A percentile compares a stretch with the other conserved stretches of the same genome.
Conservation (phyloP, 1,140 invertebrate species). For the Solen grandis region DNA sequence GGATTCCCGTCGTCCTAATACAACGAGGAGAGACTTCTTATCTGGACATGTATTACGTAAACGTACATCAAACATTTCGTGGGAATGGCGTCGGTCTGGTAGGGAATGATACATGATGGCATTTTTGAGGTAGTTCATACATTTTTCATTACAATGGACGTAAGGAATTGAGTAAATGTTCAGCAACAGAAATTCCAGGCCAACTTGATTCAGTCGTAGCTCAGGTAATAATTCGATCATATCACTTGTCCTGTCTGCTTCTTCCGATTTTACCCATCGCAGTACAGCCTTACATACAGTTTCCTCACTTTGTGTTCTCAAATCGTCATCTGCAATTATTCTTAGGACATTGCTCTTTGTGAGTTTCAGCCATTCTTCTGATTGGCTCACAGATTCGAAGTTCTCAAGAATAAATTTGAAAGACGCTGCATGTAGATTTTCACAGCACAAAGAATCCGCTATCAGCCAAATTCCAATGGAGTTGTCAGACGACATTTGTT, state of each 20-base stretch:
- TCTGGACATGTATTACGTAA: background rate
- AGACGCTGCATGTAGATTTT: conserved; percentile 52
- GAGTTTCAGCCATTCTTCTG: conserved; percentile 63
- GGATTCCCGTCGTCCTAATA: conserved; percentile 44
- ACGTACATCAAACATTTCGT: background rate
- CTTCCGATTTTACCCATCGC: conserved; percentile 24
- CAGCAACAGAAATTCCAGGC: conserved; percentile 26
- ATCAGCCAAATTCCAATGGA: conserved; percentile 94
- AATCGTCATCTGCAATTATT: conserved; percentile 63
- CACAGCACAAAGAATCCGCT: conserved; percentile 87
- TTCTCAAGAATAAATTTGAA: conserved; percentile 60
- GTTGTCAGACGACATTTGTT: conserved; percentile 94
- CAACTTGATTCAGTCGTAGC: conserved; percentile 33
- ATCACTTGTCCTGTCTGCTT: background rate
- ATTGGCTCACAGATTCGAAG: conserved; percentile 60
- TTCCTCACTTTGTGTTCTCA: conserved; percentile 71
- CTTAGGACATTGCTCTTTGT: conserved; percentile 60
- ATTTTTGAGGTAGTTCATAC: background rate
- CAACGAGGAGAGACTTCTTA: conserved; percentile 10
- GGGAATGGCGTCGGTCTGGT: conserved; percentile 55
- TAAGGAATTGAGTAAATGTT: conserved; percentile 6
- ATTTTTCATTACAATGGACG: conserved; percentile 14
- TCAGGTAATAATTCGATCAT: conserved; percentile 6
- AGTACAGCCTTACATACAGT: conserved; percentile 23
- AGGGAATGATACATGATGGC: conserved; percentile 54